Conservation (phyloP, 1,140 invertebrate genomes). For the Polypedilum pembai region DNA sequence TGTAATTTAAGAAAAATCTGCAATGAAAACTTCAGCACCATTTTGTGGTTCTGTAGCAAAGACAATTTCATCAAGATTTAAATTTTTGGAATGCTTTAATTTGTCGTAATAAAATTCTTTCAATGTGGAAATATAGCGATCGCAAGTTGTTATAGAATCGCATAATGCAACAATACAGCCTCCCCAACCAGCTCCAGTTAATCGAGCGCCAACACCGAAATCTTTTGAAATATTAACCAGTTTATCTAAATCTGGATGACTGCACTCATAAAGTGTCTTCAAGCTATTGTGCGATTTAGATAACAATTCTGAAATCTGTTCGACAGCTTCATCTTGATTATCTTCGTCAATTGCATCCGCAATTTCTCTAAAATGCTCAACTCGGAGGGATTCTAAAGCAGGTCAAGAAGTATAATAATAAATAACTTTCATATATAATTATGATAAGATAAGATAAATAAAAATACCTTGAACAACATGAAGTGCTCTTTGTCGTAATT, state of each 20-base stretch:
- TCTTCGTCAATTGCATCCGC: slow-evolving; percentile 46
- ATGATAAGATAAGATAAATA: slow-evolving; percentile 31
- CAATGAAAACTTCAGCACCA: slow-evolving; percentile 46
- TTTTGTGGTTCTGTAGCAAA: slow-evolving; percentile 51
- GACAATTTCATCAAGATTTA: slow-evolving; percentile 46
- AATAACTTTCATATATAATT: too few relatives aligned
- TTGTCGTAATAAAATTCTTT: slow-evolving; percentile 58
- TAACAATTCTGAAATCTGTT: slow-evolving; percentile 76
- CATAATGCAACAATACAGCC: slow-evolving; percentile 87
- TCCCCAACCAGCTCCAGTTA: slow-evolving; percentile 96
- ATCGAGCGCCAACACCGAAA: slow-evolving; percentile 68
- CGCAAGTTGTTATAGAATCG: slow-evolving; percentile 56
- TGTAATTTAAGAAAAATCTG: slow-evolving; percentile 26
- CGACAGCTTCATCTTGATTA: slow-evolving; percentile 44
- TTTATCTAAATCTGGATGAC: slow-evolving; percentile 78
- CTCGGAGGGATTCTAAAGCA: slow-evolving; percentile 66
- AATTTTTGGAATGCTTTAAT: slow-evolving; percentile 36
- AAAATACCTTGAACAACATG: slow-evolving; percentile 61
- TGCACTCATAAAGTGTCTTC: slow-evolving; percentile 84
- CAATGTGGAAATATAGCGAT: slow-evolving; percentile 61
- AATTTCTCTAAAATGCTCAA: slow-evolving; percentile 62
- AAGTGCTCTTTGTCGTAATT: slow-evolving; percentile 71
- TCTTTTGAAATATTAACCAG: slow-evolving; percentile 70
- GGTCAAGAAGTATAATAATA: too few relatives aligned
- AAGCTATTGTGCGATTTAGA: slow-evolving; percentile 80